These are phyloP conservation scores for Drosophila subpulchrella DNA, from an alignment of 1,140 invertebrate species.

Conservation along the genomic window DNA sequence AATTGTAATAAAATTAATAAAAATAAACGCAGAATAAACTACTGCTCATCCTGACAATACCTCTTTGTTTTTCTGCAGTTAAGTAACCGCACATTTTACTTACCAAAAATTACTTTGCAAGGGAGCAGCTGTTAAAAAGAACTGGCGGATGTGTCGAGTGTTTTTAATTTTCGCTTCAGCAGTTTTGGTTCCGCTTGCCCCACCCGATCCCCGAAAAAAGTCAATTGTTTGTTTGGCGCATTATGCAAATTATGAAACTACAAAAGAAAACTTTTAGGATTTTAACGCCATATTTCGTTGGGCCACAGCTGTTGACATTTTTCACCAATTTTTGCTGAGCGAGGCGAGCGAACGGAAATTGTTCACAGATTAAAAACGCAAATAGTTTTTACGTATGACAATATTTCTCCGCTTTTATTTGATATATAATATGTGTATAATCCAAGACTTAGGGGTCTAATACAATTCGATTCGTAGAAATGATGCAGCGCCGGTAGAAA, in stretches of 20 bases:
- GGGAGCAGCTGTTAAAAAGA: constrained; percentile 29
- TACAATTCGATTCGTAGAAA: constrained; percentile 54
- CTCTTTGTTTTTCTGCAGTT: background rate
- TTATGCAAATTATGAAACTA: constrained; percentile 54
- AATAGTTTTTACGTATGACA: constrained; percentile 28
- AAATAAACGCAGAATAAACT: too few relatives aligned
- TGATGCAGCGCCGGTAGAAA: constrained; percentile 43
- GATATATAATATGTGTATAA: constrained; percentile 39
- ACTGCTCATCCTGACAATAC: too few relatives aligned
- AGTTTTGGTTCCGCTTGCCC: constrained; percentile 17
- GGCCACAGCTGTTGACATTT: constrained; percentile 40
- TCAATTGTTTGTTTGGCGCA: constrained; percentile 51
- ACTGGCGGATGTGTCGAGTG: constrained; percentile 43
- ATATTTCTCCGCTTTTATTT: constrained; percentile 37
- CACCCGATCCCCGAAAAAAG: constrained; percentile 17
- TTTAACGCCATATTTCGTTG: constrained; percentile 20
- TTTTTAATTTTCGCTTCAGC: constrained; percentile 52
- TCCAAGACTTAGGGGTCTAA: constrained; percentile 36
- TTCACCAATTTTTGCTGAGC: constrained; percentile 17
- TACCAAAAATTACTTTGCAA: constrained; percentile 15
- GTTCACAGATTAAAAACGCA: background rate
- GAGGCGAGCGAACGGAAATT: constrained; percentile 2
- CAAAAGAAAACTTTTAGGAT: constrained; percentile 40
- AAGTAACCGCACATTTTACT: constrained; percentile 8
- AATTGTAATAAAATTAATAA: too few relatives aligned